A percentile compares a stretch with the other conserved stretches of the same genome.
Evolutionary conservation across 2,113 vertebrate species (phyloP).

Genomic region (Synodontis membranacea): DNA sequence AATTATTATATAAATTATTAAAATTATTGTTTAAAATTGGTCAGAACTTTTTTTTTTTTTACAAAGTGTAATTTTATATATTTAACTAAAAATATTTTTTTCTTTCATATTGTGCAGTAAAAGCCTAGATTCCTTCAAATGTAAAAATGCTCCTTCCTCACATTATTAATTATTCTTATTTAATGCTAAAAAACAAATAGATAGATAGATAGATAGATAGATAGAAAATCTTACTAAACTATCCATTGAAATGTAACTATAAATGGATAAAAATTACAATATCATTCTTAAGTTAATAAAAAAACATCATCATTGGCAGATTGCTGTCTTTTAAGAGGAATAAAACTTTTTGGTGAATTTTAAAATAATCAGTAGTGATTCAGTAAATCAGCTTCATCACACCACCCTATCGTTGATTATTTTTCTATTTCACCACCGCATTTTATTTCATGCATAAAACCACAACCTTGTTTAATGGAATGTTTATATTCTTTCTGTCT

Average conservation of each 20-base stretch:
- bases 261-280: background rate
- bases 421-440: background rate
- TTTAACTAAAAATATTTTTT: too few species aligned
- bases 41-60: too few species aligned
- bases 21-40: too few species aligned
- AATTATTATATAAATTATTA: too few species aligned
- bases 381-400: background rate
- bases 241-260: background rate
- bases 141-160: too few species aligned
- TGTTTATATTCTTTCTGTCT: conserved; percentile 31
- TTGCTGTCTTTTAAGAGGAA: background rate
- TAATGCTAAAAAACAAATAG: too few species aligned
- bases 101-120: too few species aligned
- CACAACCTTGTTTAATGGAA: background rate
- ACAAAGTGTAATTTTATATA: too few species aligned
- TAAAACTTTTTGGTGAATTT: background rate
- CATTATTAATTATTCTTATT: too few species aligned
- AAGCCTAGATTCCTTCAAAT: too few species aligned
- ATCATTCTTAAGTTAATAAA: too few species aligned
- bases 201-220: background rate
- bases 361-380: background rate
- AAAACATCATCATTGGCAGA: too few species aligned
- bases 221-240: background rate
- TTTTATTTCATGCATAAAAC: background rate
- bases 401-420: background rate